Base-by-base conservation (phyloP, 2,797 vertebrate species). In the Orientallactaga sibirica region DNA sequence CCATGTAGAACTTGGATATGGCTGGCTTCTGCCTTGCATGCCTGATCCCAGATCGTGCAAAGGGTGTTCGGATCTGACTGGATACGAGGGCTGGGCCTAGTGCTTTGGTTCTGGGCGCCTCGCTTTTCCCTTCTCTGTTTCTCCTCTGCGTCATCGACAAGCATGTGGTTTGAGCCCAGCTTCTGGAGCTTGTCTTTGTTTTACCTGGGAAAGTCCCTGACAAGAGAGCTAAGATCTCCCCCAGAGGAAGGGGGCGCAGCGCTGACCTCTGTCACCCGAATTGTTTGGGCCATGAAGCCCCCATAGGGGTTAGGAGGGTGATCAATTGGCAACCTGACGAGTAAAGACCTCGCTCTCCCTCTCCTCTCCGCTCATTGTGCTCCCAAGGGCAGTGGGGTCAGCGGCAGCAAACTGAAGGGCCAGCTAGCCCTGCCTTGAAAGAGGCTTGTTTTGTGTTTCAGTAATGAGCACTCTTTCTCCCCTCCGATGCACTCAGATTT, bases 391-490 rank as follows among this genome's bases (percentile, higher is more conserved):
- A 95, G 85, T 7, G 52, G 61, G 96, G 97, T 97, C 97, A 97
- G 97, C 74, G 5, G 96, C 93, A 77, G 96, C 97, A 93, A 95
- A 93, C 97, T 71, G 94, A 96, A 97, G 97, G 96, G 94, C 94
- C 86, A 41, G 27, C 88, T 64, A 19, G 93, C 93, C 29, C 8
- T 1, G 96, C 96, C 96, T 88, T 95, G 92, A 96, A 97, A 97
- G 96, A 88, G 48, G 84, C 87, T 64, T 66, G 86, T 96, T 97
- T 97, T 97, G 96, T 97, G 96, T 97, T 97, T 95, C 95, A 52
- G 95, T 97, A 97, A 97, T 97, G 96, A 97, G 96, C 78, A 0
- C 96, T 94, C 96, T 97, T 95, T 97, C 96, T 96, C 96, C 85
- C 92, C 92, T 96, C 90, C 91, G 96, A 92, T 94, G 94, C 97